Base-by-base conservation (phyloP, 2,797 vertebrate species). In the Esox masquinongy region DNA sequence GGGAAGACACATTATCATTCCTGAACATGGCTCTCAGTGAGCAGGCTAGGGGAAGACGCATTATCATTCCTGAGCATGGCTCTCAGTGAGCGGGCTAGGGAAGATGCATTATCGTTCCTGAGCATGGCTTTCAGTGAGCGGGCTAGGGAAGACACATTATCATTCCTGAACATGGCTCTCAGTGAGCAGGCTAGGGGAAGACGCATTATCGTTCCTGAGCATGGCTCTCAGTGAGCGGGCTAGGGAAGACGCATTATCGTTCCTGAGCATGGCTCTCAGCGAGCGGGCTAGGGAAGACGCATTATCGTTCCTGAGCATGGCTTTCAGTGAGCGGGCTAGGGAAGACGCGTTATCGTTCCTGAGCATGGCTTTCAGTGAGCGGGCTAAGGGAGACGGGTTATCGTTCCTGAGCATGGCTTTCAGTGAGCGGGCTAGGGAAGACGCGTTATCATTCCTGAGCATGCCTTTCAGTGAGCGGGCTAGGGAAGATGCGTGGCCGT, bases 391-490 rank as follows among this genome's bases (percentile, higher is more conserved):
- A 31, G 39, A 70, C 11, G 9, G 47, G 39, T 68, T 50, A 53
- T n/a, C 11, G 24, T 15, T 67, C 73, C 43, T 39, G 9, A 14
- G 17, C 14, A n/a, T 24, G 75, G 75, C 75, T 72, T 76, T 75
- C n/a, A 80, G 71, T 74, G 78, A 86, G 82, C 73, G 1, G 83
- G 77, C 84, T 71, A 47, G 29, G 59, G 78, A 76, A 31, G 39
- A 70, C 11, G 9, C 68, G 39, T 68, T 50, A 53, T 12, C 11
- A 14, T 15, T 67, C 73, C 43, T 39, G 19, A 14, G 17, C 14
- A n/a, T 24, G 75, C 74, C 75, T 72, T 76, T 75, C n/a, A 80
- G 71, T 74, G 77, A 86, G 82, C 74, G 1, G 83, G 77, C 84
- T 71, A 43, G 29, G 59, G 78, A 76, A 26, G 22, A 70, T 14